These are phyloP conservation scores for Anthopleura sola DNA, from an alignment of 64 coral and sea anemone species.

Conservation along the genomic window DNA sequence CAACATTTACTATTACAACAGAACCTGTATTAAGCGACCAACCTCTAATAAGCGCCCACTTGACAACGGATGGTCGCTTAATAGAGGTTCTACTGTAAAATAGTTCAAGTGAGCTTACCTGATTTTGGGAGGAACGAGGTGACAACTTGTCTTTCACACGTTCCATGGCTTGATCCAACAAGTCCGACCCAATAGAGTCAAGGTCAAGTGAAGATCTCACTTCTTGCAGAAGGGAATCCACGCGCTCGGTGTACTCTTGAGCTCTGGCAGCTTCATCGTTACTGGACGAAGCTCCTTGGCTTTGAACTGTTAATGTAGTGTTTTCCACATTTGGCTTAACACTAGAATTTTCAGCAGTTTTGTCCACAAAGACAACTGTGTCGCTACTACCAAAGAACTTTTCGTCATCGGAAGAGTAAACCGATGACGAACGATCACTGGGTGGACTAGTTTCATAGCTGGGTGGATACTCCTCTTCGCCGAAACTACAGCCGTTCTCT, in stretches of 20 bases:
- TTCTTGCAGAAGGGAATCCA: conserved; percentile 52
- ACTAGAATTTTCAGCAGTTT: conserved; percentile 3
- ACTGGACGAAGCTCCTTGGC: neutral
- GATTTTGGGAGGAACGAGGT: conserved; percentile 35
- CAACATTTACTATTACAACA: no score
- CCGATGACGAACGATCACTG: conserved; percentile 44
- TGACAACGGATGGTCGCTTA: neutral
- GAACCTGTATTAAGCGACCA: neutral
- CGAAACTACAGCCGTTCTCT: neutral
- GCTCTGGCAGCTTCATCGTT: neutral
- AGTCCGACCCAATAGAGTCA: conserved; percentile 47
- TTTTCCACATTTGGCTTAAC: conserved; percentile 24
- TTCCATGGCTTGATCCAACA: conserved; percentile 66
- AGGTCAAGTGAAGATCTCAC: conserved; percentile 39
- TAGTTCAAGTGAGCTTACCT: conserved; percentile 19
- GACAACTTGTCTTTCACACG: conserved; percentile 52
- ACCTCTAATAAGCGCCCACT: neutral
- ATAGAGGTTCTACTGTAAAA: neutral
- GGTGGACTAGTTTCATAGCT: neutral
- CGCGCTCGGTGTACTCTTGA: neutral
- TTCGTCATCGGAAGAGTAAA: conserved; percentile 64
- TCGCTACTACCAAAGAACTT: conserved; percentile 56
- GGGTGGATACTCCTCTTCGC: neutral
- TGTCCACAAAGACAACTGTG: conserved; percentile 60
- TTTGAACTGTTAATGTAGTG: neutral